Conservation (phyloP, 2,113 vertebrate genomes). For the Cricetomys ansorgei region DNA sequence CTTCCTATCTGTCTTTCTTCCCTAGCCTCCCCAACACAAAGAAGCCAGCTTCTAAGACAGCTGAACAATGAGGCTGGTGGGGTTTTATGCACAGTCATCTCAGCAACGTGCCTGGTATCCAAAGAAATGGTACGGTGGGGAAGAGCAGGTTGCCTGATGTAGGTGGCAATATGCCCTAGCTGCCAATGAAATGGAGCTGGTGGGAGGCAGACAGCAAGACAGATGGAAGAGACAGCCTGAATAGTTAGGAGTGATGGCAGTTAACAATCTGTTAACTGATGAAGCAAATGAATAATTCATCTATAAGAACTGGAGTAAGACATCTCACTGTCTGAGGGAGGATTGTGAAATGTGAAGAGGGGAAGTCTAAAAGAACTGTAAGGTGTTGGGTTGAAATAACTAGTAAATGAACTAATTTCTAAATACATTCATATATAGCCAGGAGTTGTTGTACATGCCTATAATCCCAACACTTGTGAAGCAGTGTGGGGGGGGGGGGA, state of each 20-base stretch:
- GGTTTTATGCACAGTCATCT: neutral
- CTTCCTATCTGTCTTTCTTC: neutral
- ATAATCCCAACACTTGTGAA: neutral
- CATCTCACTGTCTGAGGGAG: neutral
- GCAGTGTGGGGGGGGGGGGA: neutral
- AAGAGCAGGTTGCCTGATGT: neutral
- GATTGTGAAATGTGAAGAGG: neutral
- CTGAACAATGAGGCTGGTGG: neutral
- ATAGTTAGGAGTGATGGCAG: neutral
- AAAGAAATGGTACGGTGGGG: neutral
- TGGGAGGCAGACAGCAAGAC: neutral
- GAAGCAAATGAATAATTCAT: neutral
- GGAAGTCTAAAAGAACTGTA: neutral
- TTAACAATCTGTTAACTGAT: neutral
- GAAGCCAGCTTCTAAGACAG: neutral
- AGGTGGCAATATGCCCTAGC: neutral
- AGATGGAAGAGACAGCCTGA: neutral
- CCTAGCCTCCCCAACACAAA: neutral
- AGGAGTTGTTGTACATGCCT: neutral
- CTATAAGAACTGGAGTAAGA: neutral
- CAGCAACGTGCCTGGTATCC: neutral
- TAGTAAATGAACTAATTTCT: conserved; percentile 6
- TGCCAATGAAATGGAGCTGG: neutral
- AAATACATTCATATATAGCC: neutral
- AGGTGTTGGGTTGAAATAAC: neutral